Evolutionary conservation across 2,113 vertebrate genomes (phyloP), one percentile per base, ranked within the genome.

Genomic region (Xenotilapia flavipinnis): DNA sequence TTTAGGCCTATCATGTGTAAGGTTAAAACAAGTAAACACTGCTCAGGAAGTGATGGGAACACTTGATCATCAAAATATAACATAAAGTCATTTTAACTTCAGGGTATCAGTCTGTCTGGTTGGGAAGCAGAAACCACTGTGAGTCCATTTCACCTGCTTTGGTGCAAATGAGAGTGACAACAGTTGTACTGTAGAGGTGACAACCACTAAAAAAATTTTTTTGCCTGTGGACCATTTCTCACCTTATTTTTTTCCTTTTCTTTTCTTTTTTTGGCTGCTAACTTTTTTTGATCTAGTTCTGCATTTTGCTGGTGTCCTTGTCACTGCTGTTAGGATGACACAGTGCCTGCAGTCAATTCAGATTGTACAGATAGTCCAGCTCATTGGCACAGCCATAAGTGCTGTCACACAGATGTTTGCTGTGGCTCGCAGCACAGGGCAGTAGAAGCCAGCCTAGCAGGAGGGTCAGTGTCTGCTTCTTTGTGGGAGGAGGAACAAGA

Each of bases 181-280:
- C 42, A 75, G 70, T 45, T 12, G 42, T 45, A 12, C 1, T 49
- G 6, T 17, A 49, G 23, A 49, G 23, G 42, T 28, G 42, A 75
- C 23, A 19, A 11, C 42, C 23, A 17, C 9, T 47, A 5, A 75
- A 47, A 33, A 8, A 28, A 5, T 0, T 0, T 0, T 0, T 62
- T 62, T 47, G 40, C 1, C 3, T 26, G 23, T 47, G 42, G 42
- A 75, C 40, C 9, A 17, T 17, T 73, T 23, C 15, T 62, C 31
- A 62, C 17, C 9, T 15, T 28, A 12, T 40, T 28, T 26, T 4
- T 26, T 7, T 1, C 1, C 6, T 23, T 56, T 55, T 3, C 3
- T 33, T 33, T 60, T 60, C 8, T 60, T 60, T 13, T 21, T 15
- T 15, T 15, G 14, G 14, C 13, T 17, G 13, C 9, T 45, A 26